Percentiles rank a stretch among this genome's conserved stretches.
Evolutionary conservation across 2,113 vertebrate genomes (phyloP).

Genomic region (Oenanthe oenanthe): DNA sequence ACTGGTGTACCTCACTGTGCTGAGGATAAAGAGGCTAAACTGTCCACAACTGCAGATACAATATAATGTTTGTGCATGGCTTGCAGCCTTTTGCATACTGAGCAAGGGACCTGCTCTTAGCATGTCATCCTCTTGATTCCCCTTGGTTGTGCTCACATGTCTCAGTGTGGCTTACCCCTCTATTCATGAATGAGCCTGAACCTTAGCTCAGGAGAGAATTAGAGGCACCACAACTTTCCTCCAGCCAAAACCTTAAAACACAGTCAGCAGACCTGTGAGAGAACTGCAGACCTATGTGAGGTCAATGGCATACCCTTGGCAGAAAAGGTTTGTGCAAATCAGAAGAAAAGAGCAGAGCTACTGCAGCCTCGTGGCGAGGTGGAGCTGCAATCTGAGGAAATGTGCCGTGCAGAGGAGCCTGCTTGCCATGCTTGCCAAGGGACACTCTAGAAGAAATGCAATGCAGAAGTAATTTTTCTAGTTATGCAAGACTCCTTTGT

Average conservation of each 20-base stretch:
- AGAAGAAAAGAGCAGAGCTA: background rate
- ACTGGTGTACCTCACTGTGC: background rate
- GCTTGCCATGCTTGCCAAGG: background rate
- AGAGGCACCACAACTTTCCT: background rate
- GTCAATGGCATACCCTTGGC: background rate
- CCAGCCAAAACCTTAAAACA: background rate
- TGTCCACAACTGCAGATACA: fast-evolving
- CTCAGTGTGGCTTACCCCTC: background rate
- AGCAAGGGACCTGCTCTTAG: background rate
- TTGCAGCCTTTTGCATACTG: background rate
- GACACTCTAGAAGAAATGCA: background rate
- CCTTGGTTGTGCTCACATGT: background rate
- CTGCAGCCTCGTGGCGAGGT: background rate
- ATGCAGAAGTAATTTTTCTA: background rate
- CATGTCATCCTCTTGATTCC: background rate
- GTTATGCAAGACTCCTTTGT: background rate
- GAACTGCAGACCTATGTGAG: background rate
- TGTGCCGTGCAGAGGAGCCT: background rate
- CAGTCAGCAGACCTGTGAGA: background rate
- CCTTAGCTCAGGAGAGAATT: background rate
- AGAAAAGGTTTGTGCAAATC: background rate
- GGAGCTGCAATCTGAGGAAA: background rate
- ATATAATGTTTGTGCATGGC: background rate
- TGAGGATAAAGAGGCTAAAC: background rate
- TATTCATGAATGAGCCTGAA: fast-evolving